phyloP scores from a whole-genome alignment of 2,797 vertebrate species.

The Coregonus suidteri region DNA sequence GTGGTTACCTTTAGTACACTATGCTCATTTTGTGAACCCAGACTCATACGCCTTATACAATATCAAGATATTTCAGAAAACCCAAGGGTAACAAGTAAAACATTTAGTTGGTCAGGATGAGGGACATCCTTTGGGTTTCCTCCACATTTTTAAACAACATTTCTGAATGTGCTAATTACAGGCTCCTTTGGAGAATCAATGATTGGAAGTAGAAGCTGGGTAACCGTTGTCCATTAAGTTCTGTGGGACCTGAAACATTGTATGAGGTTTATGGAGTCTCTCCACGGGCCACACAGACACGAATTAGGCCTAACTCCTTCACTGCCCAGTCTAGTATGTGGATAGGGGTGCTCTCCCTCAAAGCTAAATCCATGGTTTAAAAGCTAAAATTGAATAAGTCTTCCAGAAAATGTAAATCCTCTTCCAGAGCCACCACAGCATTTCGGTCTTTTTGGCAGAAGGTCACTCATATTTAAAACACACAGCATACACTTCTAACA shows the following conservation, averaged over 20 bases:
- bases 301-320: background rate
- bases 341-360: background rate
- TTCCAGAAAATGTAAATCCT: background rate
- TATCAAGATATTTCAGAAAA: background rate
- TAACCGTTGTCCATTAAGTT: background rate
- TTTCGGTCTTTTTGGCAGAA: background rate
- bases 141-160: background rate
- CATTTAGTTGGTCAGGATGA: background rate
- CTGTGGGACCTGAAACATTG: background rate
- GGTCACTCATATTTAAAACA: background rate
- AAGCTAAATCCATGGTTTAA: background rate
- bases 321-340: background rate
- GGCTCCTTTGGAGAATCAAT: background rate
- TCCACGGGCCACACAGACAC: background rate
- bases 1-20: conserved; percentile 7
- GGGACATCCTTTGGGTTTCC: background rate
- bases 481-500: background rate
- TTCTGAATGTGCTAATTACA: background rate
- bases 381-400: background rate
- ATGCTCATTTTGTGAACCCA: conserved; percentile 10
- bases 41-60: background rate
- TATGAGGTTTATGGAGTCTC: background rate
- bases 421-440: conserved; percentile 9
- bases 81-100: background rate
- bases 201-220: background rate